Conservation (phyloP, 2,888 invertebrate genomes). For the Oligia fasciuncula region DNA sequence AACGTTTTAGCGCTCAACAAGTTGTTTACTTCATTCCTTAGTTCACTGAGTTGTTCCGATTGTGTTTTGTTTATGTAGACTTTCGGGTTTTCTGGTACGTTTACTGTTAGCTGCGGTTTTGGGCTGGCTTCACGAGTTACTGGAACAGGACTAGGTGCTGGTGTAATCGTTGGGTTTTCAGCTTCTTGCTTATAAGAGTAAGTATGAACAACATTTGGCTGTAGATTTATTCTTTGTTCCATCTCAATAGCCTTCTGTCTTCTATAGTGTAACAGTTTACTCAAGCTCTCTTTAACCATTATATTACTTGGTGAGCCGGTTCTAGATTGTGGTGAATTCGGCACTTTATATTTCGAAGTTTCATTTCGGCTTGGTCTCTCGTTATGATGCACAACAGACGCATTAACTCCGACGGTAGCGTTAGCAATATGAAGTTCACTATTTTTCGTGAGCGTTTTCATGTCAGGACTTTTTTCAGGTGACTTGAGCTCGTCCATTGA, state of each 20-base stretch:
- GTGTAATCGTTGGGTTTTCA: conserved; percentile 23
- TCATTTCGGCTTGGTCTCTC: conserved; percentile 20
- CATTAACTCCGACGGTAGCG: conserved; percentile 15
- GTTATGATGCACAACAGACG: not conserved
- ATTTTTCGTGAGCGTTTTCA: conserved; percentile 27
- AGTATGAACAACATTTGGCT: conserved; percentile 53
- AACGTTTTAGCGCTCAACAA: conserved; percentile 55
- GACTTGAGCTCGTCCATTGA: conserved; percentile 82
- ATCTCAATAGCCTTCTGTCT: conserved; percentile 66
- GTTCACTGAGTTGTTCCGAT: conserved; percentile 64
- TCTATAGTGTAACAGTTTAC: conserved; percentile 78
- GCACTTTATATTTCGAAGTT: not conserved
- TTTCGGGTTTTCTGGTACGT: conserved; percentile 72
- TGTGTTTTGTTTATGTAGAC: conserved; percentile 74
- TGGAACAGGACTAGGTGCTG: conserved; percentile 48
- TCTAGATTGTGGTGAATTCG: conserved; percentile 9
- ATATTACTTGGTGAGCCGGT: conserved; percentile 21
- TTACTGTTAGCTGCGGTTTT: conserved; percentile 44
- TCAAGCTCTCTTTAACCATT: conserved; percentile 75
- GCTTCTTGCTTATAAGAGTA: conserved; percentile 23
- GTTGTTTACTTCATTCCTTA: conserved; percentile 66
- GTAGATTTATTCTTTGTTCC: conserved; percentile 42
- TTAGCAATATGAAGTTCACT: conserved; percentile 40
- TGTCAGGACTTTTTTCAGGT: conserved; percentile 68
- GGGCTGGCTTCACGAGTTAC: conserved; percentile 62